phyloP scores from a whole-genome alignment of 64 coral and sea anemone genomes.

The Cladopsammia gracilis region DNA sequence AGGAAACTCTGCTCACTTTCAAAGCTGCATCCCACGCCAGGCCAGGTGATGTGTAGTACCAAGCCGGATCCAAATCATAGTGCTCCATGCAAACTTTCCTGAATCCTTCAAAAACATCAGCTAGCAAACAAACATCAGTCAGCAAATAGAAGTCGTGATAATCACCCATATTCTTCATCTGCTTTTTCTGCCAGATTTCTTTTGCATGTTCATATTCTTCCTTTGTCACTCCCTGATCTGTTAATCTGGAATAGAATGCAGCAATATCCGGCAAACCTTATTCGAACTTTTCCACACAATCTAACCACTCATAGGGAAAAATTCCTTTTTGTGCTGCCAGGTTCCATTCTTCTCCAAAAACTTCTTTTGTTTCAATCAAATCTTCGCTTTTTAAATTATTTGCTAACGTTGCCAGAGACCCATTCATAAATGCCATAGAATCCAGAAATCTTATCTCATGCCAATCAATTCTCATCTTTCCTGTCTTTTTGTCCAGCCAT shows the following conservation, averaged over 20 bases:
- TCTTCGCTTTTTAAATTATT: too few species aligned
- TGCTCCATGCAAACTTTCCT: conserved; percentile 4
- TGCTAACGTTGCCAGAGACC: too few species aligned
- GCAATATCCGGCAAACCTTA: not conserved
- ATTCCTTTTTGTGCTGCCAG: not conserved
- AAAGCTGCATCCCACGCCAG: not conserved
- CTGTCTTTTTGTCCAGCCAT: not conserved
- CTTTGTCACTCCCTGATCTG: not conserved
- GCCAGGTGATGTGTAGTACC: conserved; percentile 29
- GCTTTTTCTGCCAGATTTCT: not conserved
- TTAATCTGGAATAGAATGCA: conserved; percentile 6
- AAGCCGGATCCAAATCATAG: conserved; percentile 8
- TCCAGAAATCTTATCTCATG: not conserved
- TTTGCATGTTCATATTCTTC: conserved; percentile 13
- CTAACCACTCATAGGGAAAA: too few species aligned
- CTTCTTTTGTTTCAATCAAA: too few species aligned
- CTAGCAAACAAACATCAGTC: not conserved
- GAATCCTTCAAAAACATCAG: conserved; percentile 32
- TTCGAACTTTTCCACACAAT: too few species aligned
- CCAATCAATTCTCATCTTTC: not conserved
- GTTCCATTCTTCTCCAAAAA: not conserved
- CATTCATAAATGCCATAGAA: too few species aligned
- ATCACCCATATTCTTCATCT: not conserved
- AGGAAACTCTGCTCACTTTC: not conserved
- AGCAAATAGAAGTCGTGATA: not conserved